A percentile compares a stretch with the other conserved stretches of the same genome.
Evolutionary conservation across 1,140 invertebrate genomes (phyloP).

Genomic region (Trissolcus basalis): DNA sequence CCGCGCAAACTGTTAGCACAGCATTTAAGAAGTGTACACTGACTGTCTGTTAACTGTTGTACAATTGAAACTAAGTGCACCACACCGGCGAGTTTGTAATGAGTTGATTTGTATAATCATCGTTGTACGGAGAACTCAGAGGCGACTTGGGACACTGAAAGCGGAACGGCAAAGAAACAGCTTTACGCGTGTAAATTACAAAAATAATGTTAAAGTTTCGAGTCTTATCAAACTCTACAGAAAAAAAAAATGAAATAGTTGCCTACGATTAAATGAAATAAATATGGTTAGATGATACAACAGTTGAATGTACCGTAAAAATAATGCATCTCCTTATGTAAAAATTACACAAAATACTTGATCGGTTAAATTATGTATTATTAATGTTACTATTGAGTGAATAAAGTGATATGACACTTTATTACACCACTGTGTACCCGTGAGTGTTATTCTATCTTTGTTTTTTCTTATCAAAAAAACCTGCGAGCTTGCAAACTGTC

Average conservation of each 20-base stretch:
- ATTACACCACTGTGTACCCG: conserved; percentile 63
- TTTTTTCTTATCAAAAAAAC: conserved; percentile 28
- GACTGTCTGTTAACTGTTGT: too few species aligned
- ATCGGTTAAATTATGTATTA: conserved; percentile 76
- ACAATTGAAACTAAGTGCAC: too few species aligned
- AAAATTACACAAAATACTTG: conserved; percentile 72
- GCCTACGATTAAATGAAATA: conserved; percentile 71
- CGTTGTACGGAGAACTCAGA: too few species aligned
- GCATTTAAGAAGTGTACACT: too few species aligned
- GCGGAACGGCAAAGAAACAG: conserved; percentile 18
- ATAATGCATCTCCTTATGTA: conserved; percentile 74
- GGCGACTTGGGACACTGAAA: not conserved
- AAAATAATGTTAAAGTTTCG: conserved; percentile 71
- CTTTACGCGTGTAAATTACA: conserved; percentile 73
- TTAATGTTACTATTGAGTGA: conserved; percentile 76
- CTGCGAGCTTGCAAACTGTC: conserved; percentile 53
- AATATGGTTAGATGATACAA: conserved; percentile 71
- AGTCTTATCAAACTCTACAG: conserved; percentile 74
- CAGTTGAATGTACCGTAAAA: conserved; percentile 74
- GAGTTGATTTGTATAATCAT: too few species aligned
- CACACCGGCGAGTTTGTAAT: too few species aligned
- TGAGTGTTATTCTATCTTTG: conserved; percentile 58
- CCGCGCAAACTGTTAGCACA: too few species aligned
- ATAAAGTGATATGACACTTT: conserved; percentile 76
- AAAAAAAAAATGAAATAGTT: conserved; percentile 70